These are phyloP conservation scores for Alectura lathami DNA, from an alignment of 2,113 vertebrate genomes.

Conservation along the genomic window DNA sequence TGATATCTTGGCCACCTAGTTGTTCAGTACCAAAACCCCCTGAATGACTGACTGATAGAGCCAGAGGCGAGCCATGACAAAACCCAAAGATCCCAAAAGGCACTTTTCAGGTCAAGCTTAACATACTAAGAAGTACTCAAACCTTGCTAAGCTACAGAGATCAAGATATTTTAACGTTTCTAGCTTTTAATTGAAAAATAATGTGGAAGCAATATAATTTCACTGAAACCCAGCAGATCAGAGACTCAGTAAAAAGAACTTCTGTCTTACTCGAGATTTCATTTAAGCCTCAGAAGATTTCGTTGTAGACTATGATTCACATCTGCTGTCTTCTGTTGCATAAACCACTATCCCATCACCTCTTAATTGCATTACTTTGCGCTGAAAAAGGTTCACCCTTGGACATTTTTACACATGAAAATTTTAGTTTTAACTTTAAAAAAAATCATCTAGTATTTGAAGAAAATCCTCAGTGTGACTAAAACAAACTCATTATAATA, in stretches of 20 bases:
- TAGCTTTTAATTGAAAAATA: conserved; percentile 6
- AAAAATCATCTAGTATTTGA: neutral
- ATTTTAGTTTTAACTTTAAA: neutral
- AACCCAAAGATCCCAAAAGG: neutral
- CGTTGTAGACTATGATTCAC: neutral
- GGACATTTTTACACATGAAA: neutral
- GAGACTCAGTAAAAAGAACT: neutral
- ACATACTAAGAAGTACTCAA: neutral
- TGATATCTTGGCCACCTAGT: neutral
- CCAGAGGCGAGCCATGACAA: neutral
- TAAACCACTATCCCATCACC: neutral
- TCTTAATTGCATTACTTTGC: neutral
- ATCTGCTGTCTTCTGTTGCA: neutral
- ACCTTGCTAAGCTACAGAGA: neutral
- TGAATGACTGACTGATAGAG: neutral
- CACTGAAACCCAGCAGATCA: neutral
- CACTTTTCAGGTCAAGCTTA: neutral
- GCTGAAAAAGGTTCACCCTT: neutral
- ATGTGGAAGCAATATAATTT: neutral
- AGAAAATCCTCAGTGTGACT: neutral
- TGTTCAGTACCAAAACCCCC: neutral
- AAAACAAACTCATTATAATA: neutral
- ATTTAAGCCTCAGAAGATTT: neutral
- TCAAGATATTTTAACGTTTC: neutral
- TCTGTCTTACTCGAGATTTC: neutral